These are phyloP conservation scores for Pecten maximus DNA, from an alignment of 2,888 invertebrate species.

Conservation along the genomic window DNA sequence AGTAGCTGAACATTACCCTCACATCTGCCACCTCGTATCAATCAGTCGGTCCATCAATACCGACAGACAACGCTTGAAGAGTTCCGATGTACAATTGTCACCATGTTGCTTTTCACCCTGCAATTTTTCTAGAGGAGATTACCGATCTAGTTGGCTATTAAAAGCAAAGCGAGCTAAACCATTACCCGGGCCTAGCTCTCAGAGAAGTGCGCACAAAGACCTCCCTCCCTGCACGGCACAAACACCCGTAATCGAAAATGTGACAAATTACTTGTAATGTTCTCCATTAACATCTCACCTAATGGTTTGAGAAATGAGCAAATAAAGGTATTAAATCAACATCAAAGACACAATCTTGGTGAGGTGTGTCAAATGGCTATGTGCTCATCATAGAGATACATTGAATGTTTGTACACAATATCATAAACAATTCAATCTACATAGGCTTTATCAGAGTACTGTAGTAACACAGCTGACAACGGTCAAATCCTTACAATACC, in stretches of 20 bases:
- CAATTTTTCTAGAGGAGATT: background rate
- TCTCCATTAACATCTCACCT: background rate
- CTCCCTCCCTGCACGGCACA: constrained; percentile 28
- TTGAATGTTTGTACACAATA: constrained; percentile 5
- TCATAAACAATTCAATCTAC: background rate
- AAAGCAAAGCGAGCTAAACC: background rate
- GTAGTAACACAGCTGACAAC: background rate
- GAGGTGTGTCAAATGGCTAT: background rate
- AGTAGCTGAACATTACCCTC: background rate
- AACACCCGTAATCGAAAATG: background rate
- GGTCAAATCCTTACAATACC: background rate
- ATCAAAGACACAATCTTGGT: background rate
- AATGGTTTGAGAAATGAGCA: constrained; percentile 23
- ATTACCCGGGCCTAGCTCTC: background rate
- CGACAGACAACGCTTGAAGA: background rate
- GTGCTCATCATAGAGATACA: background rate
- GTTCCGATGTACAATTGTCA: background rate
- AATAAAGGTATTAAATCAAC: constrained; percentile 14
- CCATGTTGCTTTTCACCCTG: background rate
- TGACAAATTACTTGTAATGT: constrained; percentile 24
- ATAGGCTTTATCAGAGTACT: background rate
- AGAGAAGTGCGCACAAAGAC: background rate
- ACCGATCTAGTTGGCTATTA: background rate
- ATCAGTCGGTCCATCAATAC: background rate
- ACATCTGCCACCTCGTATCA: background rate